phyloP scores from a whole-genome alignment of 2,888 invertebrate species.

The Embidobia sp. region DNA sequence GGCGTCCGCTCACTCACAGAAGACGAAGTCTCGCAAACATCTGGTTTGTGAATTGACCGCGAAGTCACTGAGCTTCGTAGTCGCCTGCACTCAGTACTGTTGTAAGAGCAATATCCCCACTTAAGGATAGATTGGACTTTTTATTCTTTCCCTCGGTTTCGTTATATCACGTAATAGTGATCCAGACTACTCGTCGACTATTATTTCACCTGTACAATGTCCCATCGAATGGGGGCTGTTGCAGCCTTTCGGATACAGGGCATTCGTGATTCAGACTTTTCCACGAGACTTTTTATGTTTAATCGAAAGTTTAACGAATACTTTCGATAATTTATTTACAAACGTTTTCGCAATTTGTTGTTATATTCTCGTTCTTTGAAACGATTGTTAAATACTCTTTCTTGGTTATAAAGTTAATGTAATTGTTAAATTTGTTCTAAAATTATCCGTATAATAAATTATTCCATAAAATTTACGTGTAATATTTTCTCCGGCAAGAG shows the following conservation, averaged over 20 bases:
- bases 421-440: background rate
- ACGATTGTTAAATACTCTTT: background rate
- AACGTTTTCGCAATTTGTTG: conserved; percentile 9
- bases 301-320: conserved; percentile 37
- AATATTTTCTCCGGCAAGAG: too few relatives aligned
- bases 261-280: conserved; percentile 30
- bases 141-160: conserved; percentile 61
- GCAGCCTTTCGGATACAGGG: conserved; percentile 21
- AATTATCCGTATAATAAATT: too few relatives aligned
- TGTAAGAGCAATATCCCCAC: conserved; percentile 66
- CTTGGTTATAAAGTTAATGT: background rate
- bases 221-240: conserved; percentile 24
- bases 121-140: conserved; percentile 56
- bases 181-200: conserved; percentile 53
- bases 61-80: conserved; percentile 73
- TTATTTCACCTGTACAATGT: conserved; percentile 47
- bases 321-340: conserved; percentile 44
- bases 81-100: conserved; percentile 67
- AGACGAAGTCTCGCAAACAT: conserved; percentile 40
- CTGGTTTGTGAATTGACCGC: conserved; percentile 67
- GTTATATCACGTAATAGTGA: conserved; percentile 52
- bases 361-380: too few relatives aligned
- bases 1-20: conserved; percentile 18
- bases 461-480: too few relatives aligned
- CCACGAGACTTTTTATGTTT: conserved; percentile 23